Evolutionary conservation across 2,888 invertebrate genomes (phyloP), one percentile per base, ranked within the genome.

Genomic region (Ormyrus rosae): DNA sequence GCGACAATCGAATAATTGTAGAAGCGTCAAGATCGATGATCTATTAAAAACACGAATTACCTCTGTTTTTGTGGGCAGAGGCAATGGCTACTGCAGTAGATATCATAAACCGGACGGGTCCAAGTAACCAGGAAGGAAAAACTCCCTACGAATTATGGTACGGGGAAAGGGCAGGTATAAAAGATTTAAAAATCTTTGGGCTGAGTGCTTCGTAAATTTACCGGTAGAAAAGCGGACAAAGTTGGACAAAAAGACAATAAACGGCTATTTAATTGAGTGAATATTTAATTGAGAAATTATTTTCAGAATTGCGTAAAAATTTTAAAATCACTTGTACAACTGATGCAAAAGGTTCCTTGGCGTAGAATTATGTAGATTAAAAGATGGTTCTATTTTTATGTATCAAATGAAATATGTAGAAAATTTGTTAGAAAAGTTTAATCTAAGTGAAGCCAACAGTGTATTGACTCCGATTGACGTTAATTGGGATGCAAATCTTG

Each of bases 51-150:
- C n/a, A n/a, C n/a, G 78, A 51, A 81, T 10, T 84, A 45, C 73
- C 77, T 10, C n/a, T 60, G 6, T 74, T n/a, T 9, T 65, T 84
- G 6, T 84, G 84, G 84, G 83, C 81, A 5, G 83, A 83, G 68
- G 82, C 83, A 0, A 64, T 79, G 13, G 63, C 81, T 63, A 80
- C 56, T 8, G 60, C 61, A 78, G 34, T 84, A 19, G 0, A 19
- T 19, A 1, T 19, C 19, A 19, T 19, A 0, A 19, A 19, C 1
- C 0, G 1, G 19, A 19, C 19, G 19, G 1, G 19, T 19, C 19
- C 19, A 1, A 19, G 0, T 19, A 19, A 19, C 0, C 19, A 19
- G 19, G 19, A 1, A 0, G 1, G 1, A 0, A 19, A 19, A 19
- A 19, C 19, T 0, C 19, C 19, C 0, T 19, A 19, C 1, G 19